Evolutionary conservation across 2,113 vertebrate species (phyloP), one percentile per base, ranked within the genome.

Genomic region (Siniperca chuatsi): DNA sequence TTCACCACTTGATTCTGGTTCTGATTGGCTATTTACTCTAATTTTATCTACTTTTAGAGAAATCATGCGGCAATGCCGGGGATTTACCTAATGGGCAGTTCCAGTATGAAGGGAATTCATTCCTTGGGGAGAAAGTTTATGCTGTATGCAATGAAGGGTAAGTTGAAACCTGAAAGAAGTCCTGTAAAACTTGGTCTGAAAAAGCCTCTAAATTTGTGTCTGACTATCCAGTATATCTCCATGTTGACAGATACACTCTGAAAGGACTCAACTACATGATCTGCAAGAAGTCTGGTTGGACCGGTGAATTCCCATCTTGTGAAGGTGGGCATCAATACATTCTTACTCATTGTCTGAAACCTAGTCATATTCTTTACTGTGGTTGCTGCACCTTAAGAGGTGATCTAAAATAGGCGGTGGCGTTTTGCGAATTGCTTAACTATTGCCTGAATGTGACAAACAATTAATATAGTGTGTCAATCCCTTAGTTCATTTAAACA

Each of bases 101-200:
- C 1, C 0, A 2, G 0, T 94, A 92, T 69, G 60, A 87, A 44
- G 90, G 90, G 37, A 83, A 74, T 1, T 9, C 84, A 0, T 82
- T 87, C 8, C 0, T 89, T 0, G 92, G 94, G 6, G 90, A 94
- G 42, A 90, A 33, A 33, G 94, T 88, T 25, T 76, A 71, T 25
- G 93, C 94, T 1, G 18, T 25, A 33, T 96, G 95, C 72, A 81
- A 92, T 0, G 4, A 85, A 1, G 95, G 95, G 95, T 95, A 78
- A 87, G 91, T 23, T 79, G 23, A 58, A 9, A 4, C 21, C 16
- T 11, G 0, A 35, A n/a, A 23, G 4, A 46, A 25, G 21, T 35
- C 9, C 1, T 74, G 6, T 46, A 40, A 78, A 29, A 58, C 6
- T 2, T 35, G 10, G 0, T 54, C 11, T 46, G 11, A 66, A 33